These are phyloP conservation scores for Diorhabda sublineata DNA, from an alignment of 1,140 invertebrate genomes.

Conservation along the genomic window DNA sequence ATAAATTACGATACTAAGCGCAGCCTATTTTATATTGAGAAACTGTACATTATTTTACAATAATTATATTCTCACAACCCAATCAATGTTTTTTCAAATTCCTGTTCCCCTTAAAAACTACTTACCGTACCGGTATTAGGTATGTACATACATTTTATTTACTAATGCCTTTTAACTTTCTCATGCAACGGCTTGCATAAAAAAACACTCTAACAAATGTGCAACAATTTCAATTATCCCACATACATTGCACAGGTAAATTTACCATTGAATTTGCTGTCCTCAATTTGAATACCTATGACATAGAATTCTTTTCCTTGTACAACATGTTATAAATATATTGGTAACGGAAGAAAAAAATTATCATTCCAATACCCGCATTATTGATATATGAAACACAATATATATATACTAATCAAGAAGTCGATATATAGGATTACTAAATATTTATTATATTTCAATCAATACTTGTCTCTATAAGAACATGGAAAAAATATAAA, in stretches of 20 bases:
- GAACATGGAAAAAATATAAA: too few species aligned
- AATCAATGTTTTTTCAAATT: background rate
- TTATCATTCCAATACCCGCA: background rate
- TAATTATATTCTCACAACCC: background rate
- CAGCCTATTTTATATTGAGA: background rate
- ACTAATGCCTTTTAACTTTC: background rate
- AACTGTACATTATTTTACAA: background rate
- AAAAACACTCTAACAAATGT: background rate
- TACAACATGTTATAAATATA: background rate
- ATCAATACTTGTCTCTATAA: too few species aligned
- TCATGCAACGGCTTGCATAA: background rate
- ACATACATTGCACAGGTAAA: background rate
- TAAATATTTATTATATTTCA: too few species aligned
- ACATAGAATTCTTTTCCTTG: background rate
- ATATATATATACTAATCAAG: too few species aligned
- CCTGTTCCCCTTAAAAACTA: constrained; percentile 1
- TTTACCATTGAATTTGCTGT: background rate
- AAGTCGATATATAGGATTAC: too few species aligned
- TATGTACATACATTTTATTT: background rate
- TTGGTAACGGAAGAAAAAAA: constrained; percentile 2
- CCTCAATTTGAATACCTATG: background rate
- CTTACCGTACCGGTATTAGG: background rate
- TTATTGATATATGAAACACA: too few species aligned
- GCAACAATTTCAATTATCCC: constrained; percentile 2
- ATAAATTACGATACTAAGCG: too few species aligned